Evolutionary conservation across 2,113 vertebrate genomes (phyloP).

Genomic region (Neogobius melanostomus): DNA sequence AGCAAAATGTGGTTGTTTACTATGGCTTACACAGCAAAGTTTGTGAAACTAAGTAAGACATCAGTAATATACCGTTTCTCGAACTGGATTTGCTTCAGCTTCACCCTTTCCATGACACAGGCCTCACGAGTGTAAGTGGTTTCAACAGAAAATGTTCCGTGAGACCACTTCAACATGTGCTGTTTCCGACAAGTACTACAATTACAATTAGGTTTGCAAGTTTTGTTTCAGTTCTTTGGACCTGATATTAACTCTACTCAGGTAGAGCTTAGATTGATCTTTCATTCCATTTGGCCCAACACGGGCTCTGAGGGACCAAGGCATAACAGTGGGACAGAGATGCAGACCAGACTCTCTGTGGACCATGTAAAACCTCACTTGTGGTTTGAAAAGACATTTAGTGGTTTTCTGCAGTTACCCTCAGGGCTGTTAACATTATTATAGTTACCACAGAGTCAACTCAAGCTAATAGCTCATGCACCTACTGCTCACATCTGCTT

Average conservation of each 20-base stretch:
- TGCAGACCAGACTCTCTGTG: conserved; percentile 17
- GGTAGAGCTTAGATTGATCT: not conserved
- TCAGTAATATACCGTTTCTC: not conserved
- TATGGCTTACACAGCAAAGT: no score
- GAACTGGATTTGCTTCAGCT: conserved; percentile 14
- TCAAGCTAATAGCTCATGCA: not conserved
- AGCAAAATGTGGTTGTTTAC: no score
- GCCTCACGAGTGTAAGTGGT: conserved; percentile 11
- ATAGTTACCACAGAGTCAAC: not conserved
- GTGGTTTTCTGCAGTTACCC: conserved; percentile 35
- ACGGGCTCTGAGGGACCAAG: conserved; percentile 2
- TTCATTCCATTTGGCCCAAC: not conserved
- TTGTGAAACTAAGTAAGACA: no score
- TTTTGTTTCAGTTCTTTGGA: conserved; percentile 30
- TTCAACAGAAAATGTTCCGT: conserved; percentile 18
- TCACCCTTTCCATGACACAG: conserved; percentile 11
- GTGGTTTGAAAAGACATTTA: not conserved
- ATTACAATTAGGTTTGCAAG: not conserved
- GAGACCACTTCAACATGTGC: conserved; percentile 36
- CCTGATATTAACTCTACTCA: conserved; percentile 20
- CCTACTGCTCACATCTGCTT: not conserved
- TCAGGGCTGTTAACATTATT: conserved; percentile 18
- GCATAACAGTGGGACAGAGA: conserved; percentile 20
- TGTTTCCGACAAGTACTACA: conserved; percentile 26
- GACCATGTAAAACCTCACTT: conserved; percentile 9